Evolutionary conservation across 2,113 vertebrate genomes (phyloP).

Genomic region (Sula dactylatra): DNA sequence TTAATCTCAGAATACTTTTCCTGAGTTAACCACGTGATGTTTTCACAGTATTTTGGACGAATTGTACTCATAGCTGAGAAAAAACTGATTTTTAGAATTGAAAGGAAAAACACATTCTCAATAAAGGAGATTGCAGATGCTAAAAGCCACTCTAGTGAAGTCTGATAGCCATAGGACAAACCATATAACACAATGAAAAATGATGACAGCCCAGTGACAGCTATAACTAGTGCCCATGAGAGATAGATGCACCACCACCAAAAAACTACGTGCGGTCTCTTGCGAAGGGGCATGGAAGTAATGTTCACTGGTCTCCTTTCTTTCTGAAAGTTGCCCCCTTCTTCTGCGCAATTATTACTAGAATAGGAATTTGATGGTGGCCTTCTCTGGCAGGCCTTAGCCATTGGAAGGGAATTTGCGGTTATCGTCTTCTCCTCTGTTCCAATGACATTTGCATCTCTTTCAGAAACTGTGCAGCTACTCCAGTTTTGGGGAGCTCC

Average conservation of each 20-base stretch:
- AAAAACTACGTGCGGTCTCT: background rate
- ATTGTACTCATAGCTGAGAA: background rate
- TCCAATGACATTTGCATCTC: slow-evolving; percentile 7
- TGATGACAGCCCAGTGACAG: background rate
- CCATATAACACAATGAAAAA: slow-evolving; percentile 72
- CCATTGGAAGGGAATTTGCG: fast-evolving
- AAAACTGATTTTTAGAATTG: slow-evolving; percentile 30
- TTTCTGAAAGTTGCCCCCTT: background rate
- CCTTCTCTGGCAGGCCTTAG: background rate
- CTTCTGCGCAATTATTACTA: background rate
- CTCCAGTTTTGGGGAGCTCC: background rate
- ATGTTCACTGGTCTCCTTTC: background rate
- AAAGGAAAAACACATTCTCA: slow-evolving; percentile 49
- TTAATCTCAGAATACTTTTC: slow-evolving; percentile 4
- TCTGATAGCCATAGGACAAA: slow-evolving; percentile 64
- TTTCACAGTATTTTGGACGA: slow-evolving; percentile 7
- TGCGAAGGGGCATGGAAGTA: background rate
- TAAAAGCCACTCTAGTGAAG: slow-evolving; percentile 70
- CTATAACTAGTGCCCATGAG: slow-evolving; percentile 49
- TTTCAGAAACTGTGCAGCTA: slow-evolving; percentile 4
- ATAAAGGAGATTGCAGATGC: slow-evolving; percentile 56
- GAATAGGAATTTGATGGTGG: background rate
- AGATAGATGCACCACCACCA: background rate
- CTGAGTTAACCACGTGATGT: slow-evolving; percentile 52
- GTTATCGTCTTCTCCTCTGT: background rate